Percentiles rank a stretch among this genome's conserved stretches.
Conservation (phyloP, 2,888 invertebrate genomes). For the Diaperis boleti region DNA sequence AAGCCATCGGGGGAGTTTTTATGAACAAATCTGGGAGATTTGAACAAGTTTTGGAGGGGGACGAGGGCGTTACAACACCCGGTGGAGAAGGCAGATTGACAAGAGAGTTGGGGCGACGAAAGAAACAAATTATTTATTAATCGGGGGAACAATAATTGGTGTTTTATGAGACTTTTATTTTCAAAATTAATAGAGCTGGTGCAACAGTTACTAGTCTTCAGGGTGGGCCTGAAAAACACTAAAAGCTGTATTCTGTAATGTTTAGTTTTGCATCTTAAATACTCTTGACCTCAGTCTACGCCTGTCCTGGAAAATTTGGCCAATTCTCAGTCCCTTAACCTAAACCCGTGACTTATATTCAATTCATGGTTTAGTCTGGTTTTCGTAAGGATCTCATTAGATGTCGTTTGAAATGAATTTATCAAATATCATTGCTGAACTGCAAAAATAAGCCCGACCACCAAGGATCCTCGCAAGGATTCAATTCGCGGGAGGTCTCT, state of each 20-base stretch:
- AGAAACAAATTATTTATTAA: conserved; percentile 33
- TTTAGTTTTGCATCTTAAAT: too few species aligned
- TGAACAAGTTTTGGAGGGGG: conserved; percentile 16
- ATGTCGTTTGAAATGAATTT: conserved; percentile 19
- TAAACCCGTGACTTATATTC: conserved; percentile 9
- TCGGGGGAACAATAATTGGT: conserved; percentile 10
- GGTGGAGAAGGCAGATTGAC: conserved; percentile 11
- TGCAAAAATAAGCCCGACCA: too few species aligned
- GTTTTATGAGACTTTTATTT: conserved; percentile 1
- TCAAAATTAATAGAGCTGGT: too few species aligned
- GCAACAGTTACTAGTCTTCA: too few species aligned
- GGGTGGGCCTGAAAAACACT: too few species aligned
- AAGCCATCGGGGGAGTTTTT: conserved; percentile 25
- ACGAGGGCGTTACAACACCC: conserved; percentile 8
- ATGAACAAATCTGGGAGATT: conserved; percentile 12
- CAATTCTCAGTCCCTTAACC: not conserved
- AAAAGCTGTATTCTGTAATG: too few species aligned
- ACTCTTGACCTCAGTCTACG: too few species aligned
- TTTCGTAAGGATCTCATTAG: conserved; percentile 19
- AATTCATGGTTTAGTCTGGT: conserved; percentile 28
- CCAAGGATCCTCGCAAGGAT: too few species aligned
- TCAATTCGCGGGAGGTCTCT: too few species aligned
- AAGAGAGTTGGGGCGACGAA: conserved; percentile 21
- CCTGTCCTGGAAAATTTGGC: conserved; percentile 9
- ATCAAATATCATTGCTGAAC: too few species aligned